A percentile compares a stretch with the other conserved stretches of the same genome.
Evolutionary conservation across 2,113 vertebrate genomes (phyloP).

Genomic region (Saimiri boliviensis): DNA sequence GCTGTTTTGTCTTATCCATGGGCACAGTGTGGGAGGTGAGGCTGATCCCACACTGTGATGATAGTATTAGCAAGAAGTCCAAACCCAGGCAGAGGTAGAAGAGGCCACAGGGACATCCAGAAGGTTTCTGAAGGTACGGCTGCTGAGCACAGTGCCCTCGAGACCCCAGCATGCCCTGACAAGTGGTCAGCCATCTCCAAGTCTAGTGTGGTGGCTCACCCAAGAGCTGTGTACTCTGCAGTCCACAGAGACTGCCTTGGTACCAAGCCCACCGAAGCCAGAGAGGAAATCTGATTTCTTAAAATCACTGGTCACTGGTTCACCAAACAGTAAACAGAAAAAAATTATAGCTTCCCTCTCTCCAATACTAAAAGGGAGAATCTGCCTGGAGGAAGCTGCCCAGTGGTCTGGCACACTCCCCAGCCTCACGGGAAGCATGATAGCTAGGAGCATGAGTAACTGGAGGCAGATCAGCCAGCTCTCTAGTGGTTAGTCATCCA

Average conservation of each 20-base stretch:
- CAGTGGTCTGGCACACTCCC: neutral
- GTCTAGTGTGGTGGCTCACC: neutral
- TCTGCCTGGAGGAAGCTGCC: neutral
- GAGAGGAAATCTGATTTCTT: neutral
- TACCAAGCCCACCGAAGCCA: neutral
- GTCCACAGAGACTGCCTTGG: fast-evolving
- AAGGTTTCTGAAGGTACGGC: neutral
- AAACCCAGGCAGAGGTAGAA: fast-evolving
- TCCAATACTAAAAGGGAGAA: neutral
- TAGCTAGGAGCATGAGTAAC: neutral
- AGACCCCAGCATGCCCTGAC: neutral
- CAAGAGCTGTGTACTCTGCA: neutral
- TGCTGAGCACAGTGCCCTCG: neutral
- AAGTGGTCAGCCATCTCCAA: neutral
- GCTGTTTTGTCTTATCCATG: neutral
- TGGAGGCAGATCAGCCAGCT: neutral
- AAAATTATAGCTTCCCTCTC: neutral
- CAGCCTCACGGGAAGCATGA: fast-evolving
- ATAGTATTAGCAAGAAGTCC: neutral
- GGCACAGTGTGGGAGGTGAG: neutral
- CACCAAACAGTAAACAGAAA: neutral
- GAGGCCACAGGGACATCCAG: neutral
- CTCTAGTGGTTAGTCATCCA: neutral
- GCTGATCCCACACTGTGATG: neutral
- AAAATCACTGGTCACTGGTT: neutral